These are phyloP conservation scores for Odontocerum albicorne DNA, from an alignment of 2,888 invertebrate species.

Conservation along the genomic window DNA sequence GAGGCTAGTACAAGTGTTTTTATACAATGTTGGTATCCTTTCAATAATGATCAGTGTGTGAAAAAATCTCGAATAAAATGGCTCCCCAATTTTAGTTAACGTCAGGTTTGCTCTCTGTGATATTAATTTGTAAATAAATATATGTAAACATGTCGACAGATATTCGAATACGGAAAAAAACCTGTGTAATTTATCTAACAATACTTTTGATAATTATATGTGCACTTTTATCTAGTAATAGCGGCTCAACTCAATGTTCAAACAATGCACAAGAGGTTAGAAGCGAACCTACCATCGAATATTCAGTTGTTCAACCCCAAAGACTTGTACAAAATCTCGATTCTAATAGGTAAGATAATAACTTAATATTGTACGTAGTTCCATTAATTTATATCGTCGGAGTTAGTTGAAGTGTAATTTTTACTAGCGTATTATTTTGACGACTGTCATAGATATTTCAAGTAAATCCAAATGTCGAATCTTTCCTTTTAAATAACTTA, in stretches of 20 bases:
- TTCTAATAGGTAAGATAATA: constrained; percentile 67
- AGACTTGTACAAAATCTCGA: constrained; percentile 92
- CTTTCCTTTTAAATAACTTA: too few relatives aligned
- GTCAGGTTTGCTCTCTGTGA: neutral
- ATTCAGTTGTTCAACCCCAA: constrained; percentile 80
- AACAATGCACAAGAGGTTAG: constrained; percentile 39
- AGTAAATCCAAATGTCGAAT: too few relatives aligned
- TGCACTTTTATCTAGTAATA: constrained; percentile 25
- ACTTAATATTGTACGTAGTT: neutral
- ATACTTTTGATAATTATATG: constrained; percentile 23
- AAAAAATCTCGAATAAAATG: too few relatives aligned
- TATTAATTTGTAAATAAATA: neutral
- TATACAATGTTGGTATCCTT: too few relatives aligned
- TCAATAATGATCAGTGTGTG: too few relatives aligned
- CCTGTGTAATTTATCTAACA: constrained; percentile 19
- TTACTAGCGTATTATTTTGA: too few relatives aligned
- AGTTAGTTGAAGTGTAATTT: too few relatives aligned
- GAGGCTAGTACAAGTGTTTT: too few relatives aligned
- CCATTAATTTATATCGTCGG: neutral
- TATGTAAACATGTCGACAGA: constrained; percentile 27
- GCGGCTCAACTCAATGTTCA: constrained; percentile 12
- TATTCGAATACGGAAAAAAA: constrained; percentile 29
- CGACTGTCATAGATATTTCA: too few relatives aligned
- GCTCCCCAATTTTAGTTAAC: neutral
- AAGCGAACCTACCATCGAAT: constrained; percentile 69